Percentiles rank a stretch among this genome's conserved stretches.
Evolutionary conservation across 2,888 invertebrate species (phyloP).

Genomic region (Myopa tessellatipennis): DNA sequence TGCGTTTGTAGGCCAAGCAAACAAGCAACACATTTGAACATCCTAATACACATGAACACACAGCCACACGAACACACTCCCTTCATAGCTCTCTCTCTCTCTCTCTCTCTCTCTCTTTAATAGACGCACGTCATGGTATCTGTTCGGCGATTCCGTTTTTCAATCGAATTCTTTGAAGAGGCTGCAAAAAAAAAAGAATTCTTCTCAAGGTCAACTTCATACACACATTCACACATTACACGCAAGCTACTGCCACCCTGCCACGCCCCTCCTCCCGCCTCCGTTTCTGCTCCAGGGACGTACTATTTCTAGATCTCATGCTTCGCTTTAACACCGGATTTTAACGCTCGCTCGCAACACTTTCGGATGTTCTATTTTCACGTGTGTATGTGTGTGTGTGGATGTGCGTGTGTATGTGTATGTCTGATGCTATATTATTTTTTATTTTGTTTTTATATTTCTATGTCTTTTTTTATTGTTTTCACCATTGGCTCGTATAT

Average conservation of each 20-base stretch:
- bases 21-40: conserved; percentile 20
- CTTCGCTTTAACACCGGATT: background rate
- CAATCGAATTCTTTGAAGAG: background rate
- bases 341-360: background rate
- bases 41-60: background rate
- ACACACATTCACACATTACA: conserved; percentile 28
- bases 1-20: conserved; percentile 32
- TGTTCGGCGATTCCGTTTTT: background rate
- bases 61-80: background rate
- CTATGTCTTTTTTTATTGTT: background rate
- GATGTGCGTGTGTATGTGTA: too few relatives aligned
- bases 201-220: conserved; percentile 40
- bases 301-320: background rate
- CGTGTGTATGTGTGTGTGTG: background rate
- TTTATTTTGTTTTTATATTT: background rate
- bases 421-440: too few relatives aligned
- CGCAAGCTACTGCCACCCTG: background rate
- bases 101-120: background rate
- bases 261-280: too few relatives aligned
- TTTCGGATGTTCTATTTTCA: background rate
- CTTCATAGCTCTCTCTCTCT: background rate
- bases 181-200: conserved; percentile 1
- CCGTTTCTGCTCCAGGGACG: too few relatives aligned
- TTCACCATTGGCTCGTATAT: background rate
- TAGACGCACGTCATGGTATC: background rate